Percentiles rank a stretch among this genome's conserved stretches.
phyloP scores from a whole-genome alignment of 2,797 vertebrate species.

The Clarias fuscus region DNA sequence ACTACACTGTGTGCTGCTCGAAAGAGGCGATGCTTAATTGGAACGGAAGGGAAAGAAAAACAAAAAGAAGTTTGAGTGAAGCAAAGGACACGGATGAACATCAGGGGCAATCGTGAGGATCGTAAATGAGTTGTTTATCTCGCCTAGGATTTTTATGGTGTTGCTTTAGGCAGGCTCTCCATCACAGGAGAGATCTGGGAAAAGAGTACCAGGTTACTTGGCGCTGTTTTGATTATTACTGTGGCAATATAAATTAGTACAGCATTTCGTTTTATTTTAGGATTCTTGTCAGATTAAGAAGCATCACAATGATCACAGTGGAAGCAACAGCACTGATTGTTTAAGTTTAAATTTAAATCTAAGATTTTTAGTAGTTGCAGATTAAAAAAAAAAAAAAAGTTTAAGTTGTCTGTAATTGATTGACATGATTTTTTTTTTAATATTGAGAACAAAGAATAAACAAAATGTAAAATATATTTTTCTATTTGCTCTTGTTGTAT shows the following conservation, averaged over 20 bases:
- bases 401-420: neutral
- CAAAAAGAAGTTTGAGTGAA: constrained; percentile 2
- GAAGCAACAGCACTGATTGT: neutral
- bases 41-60: constrained; percentile 11
- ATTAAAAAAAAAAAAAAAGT: neutral
- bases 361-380: too few species aligned
- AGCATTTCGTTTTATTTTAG: neutral
- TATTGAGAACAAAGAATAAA: neutral
- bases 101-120: constrained; percentile 29
- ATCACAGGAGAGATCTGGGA: neutral
- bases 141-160: constrained; percentile 19
- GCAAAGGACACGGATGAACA: neutral
- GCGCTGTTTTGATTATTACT: constrained; percentile 26
- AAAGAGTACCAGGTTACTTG: neutral
- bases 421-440: neutral
- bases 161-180: neutral
- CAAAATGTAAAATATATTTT: neutral
- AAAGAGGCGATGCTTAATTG: constrained; percentile 23
- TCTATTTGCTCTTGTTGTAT: neutral
- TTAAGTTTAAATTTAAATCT: too few species aligned
- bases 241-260: neutral
- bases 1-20: neutral
- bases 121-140: constrained; percentile 40
- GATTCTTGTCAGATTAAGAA: neutral
- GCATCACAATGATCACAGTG: neutral